Conservation (phyloP, 2,113 vertebrate species). For the Chiloscyllium plagiosum region DNA sequence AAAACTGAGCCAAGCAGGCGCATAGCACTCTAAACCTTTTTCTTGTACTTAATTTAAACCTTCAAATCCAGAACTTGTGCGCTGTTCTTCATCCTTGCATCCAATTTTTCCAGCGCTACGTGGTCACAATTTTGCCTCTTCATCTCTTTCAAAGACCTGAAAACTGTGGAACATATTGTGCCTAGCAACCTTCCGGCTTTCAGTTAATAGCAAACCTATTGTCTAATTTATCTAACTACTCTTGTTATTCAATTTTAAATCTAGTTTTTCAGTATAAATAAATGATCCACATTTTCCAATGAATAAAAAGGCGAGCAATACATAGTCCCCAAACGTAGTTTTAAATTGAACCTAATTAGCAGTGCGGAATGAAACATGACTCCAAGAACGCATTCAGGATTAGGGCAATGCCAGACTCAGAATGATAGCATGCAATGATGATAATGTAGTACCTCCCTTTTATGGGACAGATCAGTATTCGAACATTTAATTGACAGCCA, state of each 20-base stretch:
- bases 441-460: neutral
- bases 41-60: neutral
- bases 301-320: neutral
- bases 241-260: neutral
- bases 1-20: neutral
- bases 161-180: neutral
- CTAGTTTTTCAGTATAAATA: neutral
- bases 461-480: neutral
- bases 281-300: neutral
- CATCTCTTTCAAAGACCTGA: neutral
- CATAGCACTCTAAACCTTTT: neutral
- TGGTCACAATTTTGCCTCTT: neutral
- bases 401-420: neutral
- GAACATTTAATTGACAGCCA: neutral
- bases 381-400: neutral
- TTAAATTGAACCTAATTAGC: neutral
- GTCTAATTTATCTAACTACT: neutral
- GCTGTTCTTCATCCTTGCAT: neutral
- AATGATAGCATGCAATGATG: neutral
- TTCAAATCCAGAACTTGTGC: neutral
- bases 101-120: neutral
- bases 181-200: neutral
- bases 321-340: neutral
- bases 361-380: neutral
- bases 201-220: neutral